Evolutionary conservation across 1,140 invertebrate genomes (phyloP).

Genomic region (Macrosteles quadrilineatus): DNA sequence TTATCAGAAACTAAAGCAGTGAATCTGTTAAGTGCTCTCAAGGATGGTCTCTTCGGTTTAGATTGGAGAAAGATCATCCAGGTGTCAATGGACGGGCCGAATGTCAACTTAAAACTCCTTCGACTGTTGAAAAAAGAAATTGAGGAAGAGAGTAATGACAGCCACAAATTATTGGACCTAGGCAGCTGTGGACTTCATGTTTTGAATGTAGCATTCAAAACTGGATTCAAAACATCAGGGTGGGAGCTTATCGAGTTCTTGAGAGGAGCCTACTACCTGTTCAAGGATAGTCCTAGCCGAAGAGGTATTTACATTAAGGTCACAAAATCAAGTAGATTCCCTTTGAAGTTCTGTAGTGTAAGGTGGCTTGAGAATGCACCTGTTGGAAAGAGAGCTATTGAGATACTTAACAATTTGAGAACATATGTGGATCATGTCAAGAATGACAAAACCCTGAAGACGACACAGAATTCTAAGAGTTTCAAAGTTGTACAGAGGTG

Average conservation of each 20-base stretch:
- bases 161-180: constrained; percentile 29
- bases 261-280: neutral
- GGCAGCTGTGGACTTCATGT: constrained; percentile 35
- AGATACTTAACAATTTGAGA: constrained; percentile 21
- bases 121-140: constrained; percentile 27
- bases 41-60: neutral
- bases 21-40: neutral
- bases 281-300: constrained; percentile 8
- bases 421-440: constrained; percentile 26
- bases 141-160: neutral
- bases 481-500: constrained; percentile 32
- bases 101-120: constrained; percentile 29
- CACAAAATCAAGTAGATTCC: constrained; percentile 28
- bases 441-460: constrained; percentile 28
- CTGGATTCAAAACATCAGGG: constrained; percentile 13
- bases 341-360: constrained; percentile 29
- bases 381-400: constrained; percentile 25
- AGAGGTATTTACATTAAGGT: constrained; percentile 28
- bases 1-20: constrained; percentile 22
- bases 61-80: constrained; percentile 35
- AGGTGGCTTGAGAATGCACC: constrained; percentile 36
- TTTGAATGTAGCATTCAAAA: constrained; percentile 34
- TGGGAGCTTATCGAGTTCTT: constrained; percentile 33
- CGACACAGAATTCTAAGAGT: constrained; percentile 32
- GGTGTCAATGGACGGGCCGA: constrained; percentile 39